A percentile compares a stretch with the other conserved stretches of the same genome.
Evolutionary conservation across 1,140 invertebrate species (phyloP).

Genomic region (Tetramorium alpestre): DNA sequence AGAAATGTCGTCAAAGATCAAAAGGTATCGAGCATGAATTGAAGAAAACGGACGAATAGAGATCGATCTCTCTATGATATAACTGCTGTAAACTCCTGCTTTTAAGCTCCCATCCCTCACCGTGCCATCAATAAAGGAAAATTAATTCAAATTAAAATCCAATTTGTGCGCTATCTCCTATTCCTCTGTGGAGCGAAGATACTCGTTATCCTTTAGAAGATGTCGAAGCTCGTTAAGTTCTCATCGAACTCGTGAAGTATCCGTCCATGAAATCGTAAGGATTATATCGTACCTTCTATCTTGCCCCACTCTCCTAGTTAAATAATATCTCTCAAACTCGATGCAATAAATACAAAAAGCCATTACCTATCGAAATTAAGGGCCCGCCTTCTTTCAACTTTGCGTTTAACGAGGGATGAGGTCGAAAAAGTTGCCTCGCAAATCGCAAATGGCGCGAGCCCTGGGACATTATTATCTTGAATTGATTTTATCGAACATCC

Average conservation of each 20-base stretch:
- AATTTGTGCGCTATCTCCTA: conserved; percentile 69
- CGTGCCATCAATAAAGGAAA: conserved; percentile 67
- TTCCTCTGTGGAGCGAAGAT: conserved; percentile 55
- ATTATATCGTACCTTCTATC: conserved; percentile 49
- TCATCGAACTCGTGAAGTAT: conserved; percentile 67
- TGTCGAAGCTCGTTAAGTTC: conserved; percentile 73
- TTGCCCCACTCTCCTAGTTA: conserved; percentile 25
- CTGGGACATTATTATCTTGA: conserved; percentile 38
- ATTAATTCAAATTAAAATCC: conserved; percentile 77
- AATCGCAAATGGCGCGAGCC: conserved; percentile 1
- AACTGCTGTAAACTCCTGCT: conserved; percentile 64
- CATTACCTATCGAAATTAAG: conserved; percentile 43
- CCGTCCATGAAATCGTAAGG: conserved; percentile 60
- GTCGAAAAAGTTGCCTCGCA: conserved; percentile 26
- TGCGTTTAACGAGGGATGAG: conserved; percentile 31
- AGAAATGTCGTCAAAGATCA: conserved; percentile 41
- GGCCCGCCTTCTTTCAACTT: conserved; percentile 34
- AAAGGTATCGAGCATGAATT: conserved; percentile 28
- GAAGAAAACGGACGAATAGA: conserved; percentile 35
- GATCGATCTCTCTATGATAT: conserved; percentile 63
- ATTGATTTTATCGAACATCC: conserved; percentile 59
- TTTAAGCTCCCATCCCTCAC: conserved; percentile 56
- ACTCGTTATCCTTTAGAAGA: conserved; percentile 71
- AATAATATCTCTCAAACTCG: conserved; percentile 37
- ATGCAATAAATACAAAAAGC: conserved; percentile 52